Evolutionary conservation across 1,140 invertebrate species (phyloP).

Genomic region (Trachymyrmex cornetzi): DNA sequence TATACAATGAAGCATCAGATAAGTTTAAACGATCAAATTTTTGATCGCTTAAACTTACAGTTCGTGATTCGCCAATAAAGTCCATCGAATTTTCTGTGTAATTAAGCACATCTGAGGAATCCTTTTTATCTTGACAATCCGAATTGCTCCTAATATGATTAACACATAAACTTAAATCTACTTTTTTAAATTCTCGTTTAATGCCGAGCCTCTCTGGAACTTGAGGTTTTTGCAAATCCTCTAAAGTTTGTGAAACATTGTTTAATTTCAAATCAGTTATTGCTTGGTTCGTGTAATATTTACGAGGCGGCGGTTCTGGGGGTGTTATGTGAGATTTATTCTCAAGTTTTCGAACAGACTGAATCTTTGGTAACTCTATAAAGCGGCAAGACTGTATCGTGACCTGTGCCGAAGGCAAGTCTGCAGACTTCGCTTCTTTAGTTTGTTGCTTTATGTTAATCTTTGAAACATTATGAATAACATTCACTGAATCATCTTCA

Average conservation of each 20-base stretch:
- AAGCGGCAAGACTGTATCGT: constrained; percentile 51
- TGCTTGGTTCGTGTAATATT: constrained; percentile 81
- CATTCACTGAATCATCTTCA: constrained; percentile 26
- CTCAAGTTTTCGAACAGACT: constrained; percentile 75
- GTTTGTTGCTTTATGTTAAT: constrained; percentile 46
- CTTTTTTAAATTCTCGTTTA: constrained; percentile 71
- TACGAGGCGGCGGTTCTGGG: constrained; percentile 86
- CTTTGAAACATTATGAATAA: constrained; percentile 46
- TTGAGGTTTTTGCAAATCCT: constrained; percentile 72
- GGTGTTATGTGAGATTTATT: constrained; percentile 80
- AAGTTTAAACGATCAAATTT: constrained; percentile 50
- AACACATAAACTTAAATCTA: constrained; percentile 60
- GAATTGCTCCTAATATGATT: constrained; percentile 56
- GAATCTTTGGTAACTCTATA: constrained; percentile 63
- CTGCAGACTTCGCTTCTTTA: constrained; percentile 44
- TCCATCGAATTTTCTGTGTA: constrained; percentile 80
- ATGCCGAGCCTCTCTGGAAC: constrained; percentile 66
- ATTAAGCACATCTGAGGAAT: constrained; percentile 77
- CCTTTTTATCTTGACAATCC: constrained; percentile 69
- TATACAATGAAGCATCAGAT: constrained; percentile 53
- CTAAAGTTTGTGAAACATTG: constrained; percentile 48
- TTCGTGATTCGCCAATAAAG: constrained; percentile 77
- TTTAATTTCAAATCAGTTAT: constrained; percentile 61
- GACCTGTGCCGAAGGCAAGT: constrained; percentile 22
- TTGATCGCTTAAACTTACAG: constrained; percentile 56